Percentiles rank a stretch among this genome's conserved stretches.
These are phyloP conservation scores for Plebejus argus DNA, from an alignment of 2,888 invertebrate genomes.

Conservation along the genomic window DNA sequence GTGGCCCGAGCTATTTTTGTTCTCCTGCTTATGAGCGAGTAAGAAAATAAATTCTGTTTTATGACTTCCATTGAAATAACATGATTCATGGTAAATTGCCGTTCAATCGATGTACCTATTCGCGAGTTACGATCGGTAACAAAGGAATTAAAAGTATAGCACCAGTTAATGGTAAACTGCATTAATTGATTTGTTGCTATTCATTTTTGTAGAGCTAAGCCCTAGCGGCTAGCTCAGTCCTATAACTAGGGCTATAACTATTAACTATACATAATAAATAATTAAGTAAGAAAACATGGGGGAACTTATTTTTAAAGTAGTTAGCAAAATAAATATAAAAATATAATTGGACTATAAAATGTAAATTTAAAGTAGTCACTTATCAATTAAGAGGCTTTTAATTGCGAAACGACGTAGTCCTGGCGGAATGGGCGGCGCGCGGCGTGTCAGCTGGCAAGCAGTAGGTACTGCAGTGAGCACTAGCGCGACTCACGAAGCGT, in stretches of 20 bases:
- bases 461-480: constrained; percentile 50
- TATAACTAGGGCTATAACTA: too few relatives aligned
- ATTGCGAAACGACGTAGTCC: background rate
- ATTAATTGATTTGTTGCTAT: constrained; percentile 10
- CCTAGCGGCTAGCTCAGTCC: background rate
- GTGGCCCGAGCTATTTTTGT: constrained; percentile 73
- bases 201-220: background rate
- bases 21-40: constrained; percentile 67
- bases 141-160: constrained; percentile 3
- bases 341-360: background rate
- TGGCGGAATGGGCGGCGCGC: constrained; percentile 36
- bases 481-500: constrained; percentile 68
- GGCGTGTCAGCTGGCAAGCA: constrained; percentile 61
- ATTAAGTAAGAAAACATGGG: background rate
- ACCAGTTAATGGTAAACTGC: background rate
- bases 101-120: constrained; percentile 28
- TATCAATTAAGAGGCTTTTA: background rate
- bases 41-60: constrained; percentile 70
- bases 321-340: background rate
- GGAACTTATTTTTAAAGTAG: background rate
- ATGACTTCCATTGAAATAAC: constrained; percentile 64
- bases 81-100: constrained; percentile 59
- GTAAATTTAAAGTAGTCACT: background rate
- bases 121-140: constrained; percentile 3
- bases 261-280: too few relatives aligned